Evolutionary conservation across 2,888 invertebrate species (phyloP).

Genomic region (Ischnura elegans): DNA sequence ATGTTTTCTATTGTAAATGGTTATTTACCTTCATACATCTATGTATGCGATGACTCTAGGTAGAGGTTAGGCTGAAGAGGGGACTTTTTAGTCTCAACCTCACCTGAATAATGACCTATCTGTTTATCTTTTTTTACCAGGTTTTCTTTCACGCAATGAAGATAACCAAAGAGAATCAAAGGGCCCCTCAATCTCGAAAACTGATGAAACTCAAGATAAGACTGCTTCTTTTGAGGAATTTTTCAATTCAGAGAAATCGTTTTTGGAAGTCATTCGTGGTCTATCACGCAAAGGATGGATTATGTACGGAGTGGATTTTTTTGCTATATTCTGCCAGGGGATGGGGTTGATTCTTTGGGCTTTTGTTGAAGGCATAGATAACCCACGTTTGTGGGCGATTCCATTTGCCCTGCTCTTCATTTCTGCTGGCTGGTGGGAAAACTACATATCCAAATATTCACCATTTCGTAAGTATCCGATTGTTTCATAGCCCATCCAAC

Average conservation of each 20-base stretch:
- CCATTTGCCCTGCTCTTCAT: conserved; percentile 91
- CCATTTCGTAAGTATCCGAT: conserved; percentile 83
- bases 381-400: conserved; percentile 89
- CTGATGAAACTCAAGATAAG: not conserved
- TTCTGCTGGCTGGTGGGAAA: conserved; percentile 99
- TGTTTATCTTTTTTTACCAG: conserved; percentile 78
- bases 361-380: conserved; percentile 84
- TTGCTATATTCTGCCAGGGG: conserved; percentile 92
- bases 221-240: not conserved
- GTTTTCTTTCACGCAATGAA: conserved; percentile 89
- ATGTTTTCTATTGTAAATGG: no score
- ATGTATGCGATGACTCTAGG: no score
- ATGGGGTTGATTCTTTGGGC: conserved; percentile 96
- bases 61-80: no score
- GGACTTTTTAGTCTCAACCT: no score
- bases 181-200: not conserved
- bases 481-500: not conserved
- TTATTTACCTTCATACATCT: no score
- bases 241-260: not conserved
- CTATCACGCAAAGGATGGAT: conserved; percentile 74
- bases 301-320: conserved; percentile 81
- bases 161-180: conserved; percentile 83
- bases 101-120: not conserved
- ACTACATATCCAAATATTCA: conserved; percentile 93
- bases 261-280: conserved; percentile 4